Evolutionary conservation across 92 coral and sea anemone genomes (phyloP).

Genomic region (Zoanthus sociatus): DNA sequence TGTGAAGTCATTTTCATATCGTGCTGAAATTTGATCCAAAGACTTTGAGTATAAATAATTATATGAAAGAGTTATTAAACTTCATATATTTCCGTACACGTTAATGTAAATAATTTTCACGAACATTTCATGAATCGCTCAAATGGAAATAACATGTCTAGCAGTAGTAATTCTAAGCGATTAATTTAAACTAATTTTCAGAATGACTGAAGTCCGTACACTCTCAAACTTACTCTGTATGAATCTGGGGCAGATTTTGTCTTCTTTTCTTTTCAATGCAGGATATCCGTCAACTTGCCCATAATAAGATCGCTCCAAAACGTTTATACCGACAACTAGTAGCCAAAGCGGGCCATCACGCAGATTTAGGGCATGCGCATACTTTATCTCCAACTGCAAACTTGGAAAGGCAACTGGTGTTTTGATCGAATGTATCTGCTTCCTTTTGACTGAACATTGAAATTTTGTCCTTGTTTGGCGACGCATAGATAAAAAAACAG

Average conservation of each 20-base stretch:
- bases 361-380: background rate
- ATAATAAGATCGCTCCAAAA: background rate
- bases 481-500: slow-evolving; percentile 44
- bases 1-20: no score
- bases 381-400: slow-evolving; percentile 25
- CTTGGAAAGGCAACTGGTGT: slow-evolving; percentile 32
- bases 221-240: background rate
- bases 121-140: no score
- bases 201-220: no score
- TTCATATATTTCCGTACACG: no score
- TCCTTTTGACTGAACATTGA: slow-evolving; percentile 51
- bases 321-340: background rate
- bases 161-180: no score
- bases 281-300: background rate
- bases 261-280: no score
- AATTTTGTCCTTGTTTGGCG: slow-evolving; percentile 50
- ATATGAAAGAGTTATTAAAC: no score
- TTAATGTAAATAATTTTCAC: no score
- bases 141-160: no score
- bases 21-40: no score
- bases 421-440: slow-evolving; percentile 44
- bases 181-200: no score
- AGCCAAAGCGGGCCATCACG: background rate
- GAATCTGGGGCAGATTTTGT: background rate
- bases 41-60: no score